phyloP scores from a whole-genome alignment of 2,888 invertebrate species.

The Plemyria rubiginata region DNA sequence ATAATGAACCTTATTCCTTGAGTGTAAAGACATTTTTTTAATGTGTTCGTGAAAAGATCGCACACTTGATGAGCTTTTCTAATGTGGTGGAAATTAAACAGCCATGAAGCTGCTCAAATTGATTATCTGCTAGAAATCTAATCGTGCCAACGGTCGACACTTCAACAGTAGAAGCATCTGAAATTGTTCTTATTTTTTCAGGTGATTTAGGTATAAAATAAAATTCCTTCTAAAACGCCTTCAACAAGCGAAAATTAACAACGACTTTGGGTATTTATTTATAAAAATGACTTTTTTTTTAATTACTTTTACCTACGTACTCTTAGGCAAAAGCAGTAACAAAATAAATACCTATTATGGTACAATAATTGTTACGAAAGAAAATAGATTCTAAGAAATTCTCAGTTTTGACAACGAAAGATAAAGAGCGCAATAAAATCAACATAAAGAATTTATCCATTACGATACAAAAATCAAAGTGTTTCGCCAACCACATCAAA shows the following conservation, averaged over 20 bases:
- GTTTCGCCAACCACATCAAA: constrained; percentile 54
- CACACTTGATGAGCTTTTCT: constrained; percentile 31
- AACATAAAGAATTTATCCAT: constrained; percentile 39
- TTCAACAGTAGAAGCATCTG: not conserved
- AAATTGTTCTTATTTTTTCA: not conserved
- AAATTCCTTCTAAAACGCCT: too few species aligned
- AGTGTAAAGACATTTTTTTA: constrained; percentile 19
- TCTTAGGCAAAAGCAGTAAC: too few species aligned
- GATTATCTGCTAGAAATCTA: constrained; percentile 34
- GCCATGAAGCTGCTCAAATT: constrained; percentile 40
- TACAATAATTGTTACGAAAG: constrained; percentile 27
- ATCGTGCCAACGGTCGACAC: constrained; percentile 4
- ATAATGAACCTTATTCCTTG: constrained; percentile 9
- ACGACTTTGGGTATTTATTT: too few species aligned
- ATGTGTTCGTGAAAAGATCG: constrained; percentile 3
- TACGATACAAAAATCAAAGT: constrained; percentile 43
- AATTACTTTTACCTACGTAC: too few species aligned
- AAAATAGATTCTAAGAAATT: constrained; percentile 36
- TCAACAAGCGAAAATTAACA: too few species aligned
- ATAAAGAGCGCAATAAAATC: constrained; percentile 40
- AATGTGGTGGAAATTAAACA: constrained; percentile 39
- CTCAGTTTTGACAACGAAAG: constrained; percentile 42
- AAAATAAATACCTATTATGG: not conserved
- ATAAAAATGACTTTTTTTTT: too few species aligned
- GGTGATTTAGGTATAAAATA: not conserved